A percentile compares a stretch with the other conserved stretches of the same genome.
Conservation (phyloP, 2,113 vertebrate genomes). For the Perognathus longimembris region DNA sequence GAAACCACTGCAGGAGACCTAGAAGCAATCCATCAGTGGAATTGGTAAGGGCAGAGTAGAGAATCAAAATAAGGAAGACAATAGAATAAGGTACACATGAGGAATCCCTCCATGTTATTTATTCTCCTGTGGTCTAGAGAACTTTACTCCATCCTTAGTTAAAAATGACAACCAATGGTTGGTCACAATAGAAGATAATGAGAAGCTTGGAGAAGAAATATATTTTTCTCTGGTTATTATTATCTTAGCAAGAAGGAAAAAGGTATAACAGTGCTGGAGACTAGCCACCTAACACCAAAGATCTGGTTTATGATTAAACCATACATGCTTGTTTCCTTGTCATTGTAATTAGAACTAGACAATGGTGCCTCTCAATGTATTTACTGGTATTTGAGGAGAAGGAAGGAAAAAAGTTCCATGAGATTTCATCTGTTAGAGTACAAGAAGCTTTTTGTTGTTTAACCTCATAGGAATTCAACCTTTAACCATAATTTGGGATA, state of each 20-base stretch:
- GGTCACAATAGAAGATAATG: background rate
- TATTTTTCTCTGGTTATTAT: background rate
- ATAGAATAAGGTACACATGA: background rate
- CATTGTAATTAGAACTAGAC: too few relatives aligned
- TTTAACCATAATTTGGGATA: slow-evolving; percentile 53
- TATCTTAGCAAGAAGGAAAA: slow-evolving; percentile 42
- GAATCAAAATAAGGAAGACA: background rate
- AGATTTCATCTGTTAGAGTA: slow-evolving; percentile 50
- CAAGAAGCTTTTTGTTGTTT: slow-evolving; percentile 58
- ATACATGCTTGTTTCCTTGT: slow-evolving; percentile 13
- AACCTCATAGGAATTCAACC: slow-evolving; percentile 63
- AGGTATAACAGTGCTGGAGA: background rate
- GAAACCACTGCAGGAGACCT: background rate
- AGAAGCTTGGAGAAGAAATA: slow-evolving; percentile 12
- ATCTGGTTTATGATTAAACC: slow-evolving; percentile 49
- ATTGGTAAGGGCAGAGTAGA: background rate
- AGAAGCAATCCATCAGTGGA: background rate
- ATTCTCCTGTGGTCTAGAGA: background rate
- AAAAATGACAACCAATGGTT: background rate
- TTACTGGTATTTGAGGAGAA: slow-evolving; percentile 31
- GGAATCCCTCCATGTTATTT: background rate
- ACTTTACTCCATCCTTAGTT: slow-evolving; percentile 4
- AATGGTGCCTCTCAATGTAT: background rate
- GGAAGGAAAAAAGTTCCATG: slow-evolving; percentile 42
- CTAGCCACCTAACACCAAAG: slow-evolving; percentile 40